Evolutionary conservation across 2,888 invertebrate genomes (phyloP).

Genomic region (Poecilobothrus nobilitatus): DNA sequence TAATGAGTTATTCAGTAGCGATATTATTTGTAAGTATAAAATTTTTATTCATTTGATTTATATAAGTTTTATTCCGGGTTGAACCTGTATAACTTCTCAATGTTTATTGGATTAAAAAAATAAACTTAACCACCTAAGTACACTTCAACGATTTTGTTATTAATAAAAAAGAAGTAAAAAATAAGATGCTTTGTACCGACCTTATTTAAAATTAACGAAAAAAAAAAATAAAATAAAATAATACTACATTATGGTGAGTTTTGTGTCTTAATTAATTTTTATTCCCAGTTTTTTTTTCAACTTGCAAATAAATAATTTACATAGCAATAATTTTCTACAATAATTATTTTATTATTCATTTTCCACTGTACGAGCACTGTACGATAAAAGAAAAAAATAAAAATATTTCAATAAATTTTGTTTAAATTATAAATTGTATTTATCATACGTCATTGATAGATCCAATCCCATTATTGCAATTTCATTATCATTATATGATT

Average conservation of each 20-base stretch:
- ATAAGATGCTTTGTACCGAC: no score
- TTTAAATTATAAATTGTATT: neutral
- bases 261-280: no score
- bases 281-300: no score
- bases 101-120: neutral
- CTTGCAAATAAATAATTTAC: no score
- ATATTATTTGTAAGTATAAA: constrained; percentile 36
- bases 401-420: neutral
- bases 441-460: constrained; percentile 13
- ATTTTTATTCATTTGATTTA: constrained; percentile 8
- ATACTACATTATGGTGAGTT: no score
- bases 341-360: no score
- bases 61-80: neutral
- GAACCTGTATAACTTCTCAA: neutral
- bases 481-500: neutral
- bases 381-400: neutral
- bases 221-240: no score
- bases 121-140: no score
- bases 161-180: no score
- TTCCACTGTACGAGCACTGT: constrained; percentile 11
- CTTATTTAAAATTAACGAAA: no score
- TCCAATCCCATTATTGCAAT: constrained; percentile 17
- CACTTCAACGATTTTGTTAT: no score
- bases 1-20: constrained; percentile 61
- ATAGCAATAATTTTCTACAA: no score